Conservation (phyloP, 2,113 vertebrate species). For the Callionymus lyra region DNA sequence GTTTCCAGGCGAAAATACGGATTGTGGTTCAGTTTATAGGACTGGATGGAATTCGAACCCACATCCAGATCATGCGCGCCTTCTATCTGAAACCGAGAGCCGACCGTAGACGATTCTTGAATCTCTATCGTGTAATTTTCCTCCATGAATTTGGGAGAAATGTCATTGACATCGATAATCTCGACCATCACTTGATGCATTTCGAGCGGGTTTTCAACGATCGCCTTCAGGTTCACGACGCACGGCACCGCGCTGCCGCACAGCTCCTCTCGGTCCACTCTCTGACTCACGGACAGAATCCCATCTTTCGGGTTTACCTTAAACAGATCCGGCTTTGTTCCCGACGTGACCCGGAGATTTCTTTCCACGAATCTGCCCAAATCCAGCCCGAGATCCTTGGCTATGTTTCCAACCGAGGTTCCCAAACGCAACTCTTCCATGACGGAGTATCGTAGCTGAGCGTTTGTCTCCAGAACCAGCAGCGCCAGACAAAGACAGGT, state of each 20-base stretch:
- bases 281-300: slow-evolving; percentile 48
- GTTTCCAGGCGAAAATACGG: slow-evolving; percentile 62
- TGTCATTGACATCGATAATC: slow-evolving; percentile 64
- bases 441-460: slow-evolving; percentile 59
- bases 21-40: slow-evolving; percentile 56
- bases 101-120: slow-evolving; percentile 49
- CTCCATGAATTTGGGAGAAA: slow-evolving; percentile 52
- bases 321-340: slow-evolving; percentile 62
- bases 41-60: slow-evolving; percentile 53
- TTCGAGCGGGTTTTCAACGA: slow-evolving; percentile 65
- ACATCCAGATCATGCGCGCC: slow-evolving; percentile 62
- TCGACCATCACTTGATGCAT: slow-evolving; percentile 60
- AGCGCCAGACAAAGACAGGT: slow-evolving; percentile 33
- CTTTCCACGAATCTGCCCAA: slow-evolving; percentile 29
- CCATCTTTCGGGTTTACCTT: slow-evolving; percentile 58
- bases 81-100: slow-evolving; percentile 60
- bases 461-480: slow-evolving; percentile 28
- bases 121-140: slow-evolving; percentile 48
- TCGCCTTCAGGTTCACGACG: slow-evolving; percentile 49
- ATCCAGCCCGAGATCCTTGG: slow-evolving; percentile 65
- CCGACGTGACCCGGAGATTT: slow-evolving; percentile 60
- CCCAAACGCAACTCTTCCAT: slow-evolving; percentile 58
- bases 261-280: slow-evolving; percentile 65
- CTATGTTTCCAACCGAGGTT: slow-evolving; percentile 57
- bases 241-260: slow-evolving; percentile 52